Percentiles rank a stretch among this genome's conserved stretches.
These are phyloP conservation scores for Cataglyphis altisquamis DNA, from an alignment of 2,888 invertebrate genomes.

Conservation along the genomic window DNA sequence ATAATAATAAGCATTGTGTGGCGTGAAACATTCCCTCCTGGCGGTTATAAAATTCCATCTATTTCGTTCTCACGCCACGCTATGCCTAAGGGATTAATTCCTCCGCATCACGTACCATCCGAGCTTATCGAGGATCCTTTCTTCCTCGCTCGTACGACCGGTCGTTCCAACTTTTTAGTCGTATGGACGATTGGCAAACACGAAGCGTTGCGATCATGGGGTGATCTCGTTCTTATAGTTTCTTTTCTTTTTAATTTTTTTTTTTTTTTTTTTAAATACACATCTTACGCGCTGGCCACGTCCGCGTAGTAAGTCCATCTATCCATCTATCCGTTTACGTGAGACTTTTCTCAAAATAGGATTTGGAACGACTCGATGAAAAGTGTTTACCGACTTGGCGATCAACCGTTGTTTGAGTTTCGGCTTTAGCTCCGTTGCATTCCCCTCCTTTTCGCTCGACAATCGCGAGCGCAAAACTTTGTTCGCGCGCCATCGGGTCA, in stretches of 20 bases:
- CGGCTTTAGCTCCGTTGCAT: slow-evolving; percentile 25
- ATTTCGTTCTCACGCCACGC: not conserved
- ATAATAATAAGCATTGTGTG: not conserved
- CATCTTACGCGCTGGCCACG: not conserved
- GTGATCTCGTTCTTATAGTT: slow-evolving; percentile 41
- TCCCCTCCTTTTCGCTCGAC: slow-evolving; percentile 17
- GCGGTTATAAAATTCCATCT: slow-evolving; percentile 7
- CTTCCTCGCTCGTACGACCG: not conserved
- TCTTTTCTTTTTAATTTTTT: not conserved
- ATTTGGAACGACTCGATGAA: slow-evolving; percentile 56
- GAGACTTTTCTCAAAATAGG: slow-evolving; percentile 55
- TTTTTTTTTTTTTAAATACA: slow-evolving; percentile 28
- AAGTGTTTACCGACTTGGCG: slow-evolving; percentile 57
- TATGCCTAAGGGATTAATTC: slow-evolving; percentile 20
- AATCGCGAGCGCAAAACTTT: slow-evolving; percentile 41
- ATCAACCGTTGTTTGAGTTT: slow-evolving; percentile 56
- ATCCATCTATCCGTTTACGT: slow-evolving; percentile 47
- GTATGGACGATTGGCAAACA: slow-evolving; percentile 36
- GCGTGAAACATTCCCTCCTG: not conserved
- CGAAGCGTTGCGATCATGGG: slow-evolving; percentile 40
- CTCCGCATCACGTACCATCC: slow-evolving; percentile 3
- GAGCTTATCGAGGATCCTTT: slow-evolving; percentile 35
- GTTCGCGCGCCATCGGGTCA: slow-evolving; percentile 37
- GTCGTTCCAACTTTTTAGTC: not conserved
- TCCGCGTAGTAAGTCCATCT: slow-evolving; percentile 33